Conservation (phyloP, 2,797 vertebrate genomes). For the Xerus rutilus region DNA sequence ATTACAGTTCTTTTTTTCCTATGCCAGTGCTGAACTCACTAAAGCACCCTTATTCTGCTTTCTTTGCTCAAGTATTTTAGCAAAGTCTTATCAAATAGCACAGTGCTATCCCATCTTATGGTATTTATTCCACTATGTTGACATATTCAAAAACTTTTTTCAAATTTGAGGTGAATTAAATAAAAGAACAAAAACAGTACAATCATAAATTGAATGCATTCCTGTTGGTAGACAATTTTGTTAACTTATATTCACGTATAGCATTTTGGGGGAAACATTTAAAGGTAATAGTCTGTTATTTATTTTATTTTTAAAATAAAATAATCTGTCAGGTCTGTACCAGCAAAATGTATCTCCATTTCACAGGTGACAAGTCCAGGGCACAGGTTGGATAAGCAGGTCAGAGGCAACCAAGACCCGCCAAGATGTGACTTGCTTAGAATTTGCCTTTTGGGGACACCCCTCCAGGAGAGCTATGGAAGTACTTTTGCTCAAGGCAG, state of each 20-base stretch:
- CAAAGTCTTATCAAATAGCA: constrained; percentile 74
- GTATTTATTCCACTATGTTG: not conserved
- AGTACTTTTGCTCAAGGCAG: constrained; percentile 40
- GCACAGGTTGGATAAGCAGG: not conserved
- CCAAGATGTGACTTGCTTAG: not conserved
- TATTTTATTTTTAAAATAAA: not conserved
- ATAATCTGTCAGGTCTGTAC: not conserved
- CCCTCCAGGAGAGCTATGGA: not conserved
- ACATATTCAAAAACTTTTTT: constrained; percentile 55
- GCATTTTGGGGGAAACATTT: not conserved
- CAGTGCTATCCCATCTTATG: not conserved
- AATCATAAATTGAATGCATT: not conserved
- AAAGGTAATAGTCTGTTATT: not conserved
- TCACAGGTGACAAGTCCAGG: not conserved
- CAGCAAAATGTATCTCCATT: not conserved
- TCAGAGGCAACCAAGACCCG: not conserved
- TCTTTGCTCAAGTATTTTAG: constrained; percentile 65
- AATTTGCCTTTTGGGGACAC: not conserved
- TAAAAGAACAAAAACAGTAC: not conserved
- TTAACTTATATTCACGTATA: not conserved
- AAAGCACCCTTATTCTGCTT: constrained; percentile 76
- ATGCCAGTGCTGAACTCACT: constrained; percentile 74
- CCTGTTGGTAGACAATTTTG: not conserved
- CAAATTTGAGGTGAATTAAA: constrained; percentile 54
- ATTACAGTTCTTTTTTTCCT: constrained; percentile 86